Conservation (phyloP, 2,797 vertebrate species). For the Columba guinea region DNA sequence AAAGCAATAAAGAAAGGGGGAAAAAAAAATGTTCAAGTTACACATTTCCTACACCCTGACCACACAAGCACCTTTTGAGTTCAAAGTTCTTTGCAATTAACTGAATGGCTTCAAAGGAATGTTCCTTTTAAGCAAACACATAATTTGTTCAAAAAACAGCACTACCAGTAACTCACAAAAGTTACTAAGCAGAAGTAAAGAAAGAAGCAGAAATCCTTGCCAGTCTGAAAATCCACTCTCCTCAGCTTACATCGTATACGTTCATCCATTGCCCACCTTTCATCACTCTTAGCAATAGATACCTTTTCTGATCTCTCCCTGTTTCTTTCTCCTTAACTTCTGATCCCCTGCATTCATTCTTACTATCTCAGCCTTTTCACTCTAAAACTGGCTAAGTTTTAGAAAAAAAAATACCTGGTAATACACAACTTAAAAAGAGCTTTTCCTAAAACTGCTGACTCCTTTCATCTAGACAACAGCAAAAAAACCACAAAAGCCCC, state of each 20-base stretch:
- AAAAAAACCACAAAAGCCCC: not conserved
- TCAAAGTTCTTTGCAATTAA: not conserved
- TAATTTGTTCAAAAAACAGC: not conserved
- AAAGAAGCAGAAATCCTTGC: not conserved
- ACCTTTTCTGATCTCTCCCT: not conserved
- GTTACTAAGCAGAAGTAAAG: not conserved
- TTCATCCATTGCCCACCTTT: not conserved
- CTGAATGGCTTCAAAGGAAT: not conserved
- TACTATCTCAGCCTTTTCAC: not conserved
- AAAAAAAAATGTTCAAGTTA: not conserved
- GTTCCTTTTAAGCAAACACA: conserved; percentile 41
- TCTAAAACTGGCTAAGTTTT: not conserved
- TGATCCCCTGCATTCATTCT: not conserved
- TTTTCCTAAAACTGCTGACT: not conserved
- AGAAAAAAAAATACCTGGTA: not conserved
- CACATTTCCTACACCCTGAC: not conserved
- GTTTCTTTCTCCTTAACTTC: not conserved
- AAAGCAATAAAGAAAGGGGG: not conserved
- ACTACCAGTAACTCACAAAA: not conserved
- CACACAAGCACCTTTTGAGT: not conserved
- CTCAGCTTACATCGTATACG: no score
- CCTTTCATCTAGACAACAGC: not conserved
- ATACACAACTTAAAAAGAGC: not conserved
- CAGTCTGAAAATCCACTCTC: not conserved
- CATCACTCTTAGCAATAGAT: not conserved